Evolutionary conservation across 2,888 invertebrate species (phyloP).

Genomic region (Macrophya alboannulata): DNA sequence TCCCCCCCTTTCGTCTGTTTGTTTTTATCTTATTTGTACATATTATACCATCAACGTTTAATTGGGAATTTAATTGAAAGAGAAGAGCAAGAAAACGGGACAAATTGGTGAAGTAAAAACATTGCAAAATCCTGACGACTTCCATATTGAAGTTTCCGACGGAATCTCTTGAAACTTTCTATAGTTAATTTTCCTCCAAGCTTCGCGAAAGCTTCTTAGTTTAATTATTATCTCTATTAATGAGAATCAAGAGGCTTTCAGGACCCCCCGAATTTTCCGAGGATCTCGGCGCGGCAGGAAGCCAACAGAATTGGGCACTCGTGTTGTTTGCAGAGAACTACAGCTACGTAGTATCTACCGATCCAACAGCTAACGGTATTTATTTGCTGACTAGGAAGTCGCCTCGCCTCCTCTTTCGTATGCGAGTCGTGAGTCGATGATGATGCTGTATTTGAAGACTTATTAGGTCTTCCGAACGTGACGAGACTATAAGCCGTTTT

Average conservation of each 20-base stretch:
- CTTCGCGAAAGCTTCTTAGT: neutral
- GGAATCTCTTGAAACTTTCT: neutral
- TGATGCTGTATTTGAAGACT: conserved; percentile 47
- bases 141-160: neutral
- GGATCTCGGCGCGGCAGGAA: neutral
- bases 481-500: conserved; percentile 12
- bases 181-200: neutral
- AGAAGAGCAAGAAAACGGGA: neutral
- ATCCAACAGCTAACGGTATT: conserved; percentile 30
- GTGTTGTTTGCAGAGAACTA: conserved; percentile 44
- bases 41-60: neutral
- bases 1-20: neutral
- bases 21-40: neutral
- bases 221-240: conserved; percentile 10
- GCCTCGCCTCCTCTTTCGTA: conserved; percentile 13
- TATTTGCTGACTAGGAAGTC: conserved; percentile 38
- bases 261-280: neutral
- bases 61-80: neutral
- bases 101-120: neutral
- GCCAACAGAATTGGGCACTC: neutral
- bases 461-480: conserved; percentile 53
- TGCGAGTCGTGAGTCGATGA: conserved; percentile 35
- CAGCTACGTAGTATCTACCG: neutral
- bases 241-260: conserved; percentile 28
- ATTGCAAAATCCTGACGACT: neutral